Evolutionary conservation across 2,888 invertebrate genomes (phyloP).

Genomic region (Linnaemya vulpina): DNA sequence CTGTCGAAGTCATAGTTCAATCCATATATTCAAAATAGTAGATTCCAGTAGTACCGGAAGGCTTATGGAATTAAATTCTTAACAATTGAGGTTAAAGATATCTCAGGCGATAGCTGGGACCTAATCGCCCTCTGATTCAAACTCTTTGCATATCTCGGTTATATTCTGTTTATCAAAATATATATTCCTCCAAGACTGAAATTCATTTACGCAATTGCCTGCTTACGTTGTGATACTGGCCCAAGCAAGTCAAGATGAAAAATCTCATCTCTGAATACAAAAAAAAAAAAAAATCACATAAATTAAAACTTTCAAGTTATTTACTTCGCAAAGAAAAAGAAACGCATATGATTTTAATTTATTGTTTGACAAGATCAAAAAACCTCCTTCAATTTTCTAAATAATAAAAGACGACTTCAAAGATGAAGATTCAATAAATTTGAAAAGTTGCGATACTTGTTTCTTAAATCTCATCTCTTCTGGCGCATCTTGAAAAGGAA

Average conservation of each 20-base stretch:
- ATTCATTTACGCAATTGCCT: not conserved
- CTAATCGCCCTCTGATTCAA: too few relatives aligned
- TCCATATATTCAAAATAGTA: too few relatives aligned
- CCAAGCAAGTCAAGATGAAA: conserved; percentile 1
- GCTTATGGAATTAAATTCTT: too few relatives aligned
- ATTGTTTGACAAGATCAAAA: conserved; percentile 72
- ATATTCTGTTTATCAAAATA: not conserved
- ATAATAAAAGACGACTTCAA: conserved; percentile 47
- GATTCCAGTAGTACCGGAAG: too few relatives aligned
- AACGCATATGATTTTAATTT: conserved; percentile 68
- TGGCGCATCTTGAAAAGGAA: conserved; percentile 51
- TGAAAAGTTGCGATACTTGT: conserved; percentile 69
- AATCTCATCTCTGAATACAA: conserved; percentile 22
- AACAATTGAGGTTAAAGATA: too few relatives aligned
- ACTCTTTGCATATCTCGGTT: not conserved
- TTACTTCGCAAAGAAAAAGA: conserved; percentile 15
- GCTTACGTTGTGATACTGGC: not conserved
- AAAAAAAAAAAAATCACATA: too few relatives aligned
- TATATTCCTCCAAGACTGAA: not conserved
- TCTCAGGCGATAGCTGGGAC: too few relatives aligned
- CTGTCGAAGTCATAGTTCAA: too few relatives aligned
- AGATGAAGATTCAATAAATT: conserved; percentile 68
- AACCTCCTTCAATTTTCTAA: conserved; percentile 71
- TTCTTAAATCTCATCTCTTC: conserved; percentile 66
- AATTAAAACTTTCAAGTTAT: conserved; percentile 46